Evolutionary conservation across 1,140 invertebrate genomes (phyloP).

Genomic region (Leptonema lineaticorne): DNA sequence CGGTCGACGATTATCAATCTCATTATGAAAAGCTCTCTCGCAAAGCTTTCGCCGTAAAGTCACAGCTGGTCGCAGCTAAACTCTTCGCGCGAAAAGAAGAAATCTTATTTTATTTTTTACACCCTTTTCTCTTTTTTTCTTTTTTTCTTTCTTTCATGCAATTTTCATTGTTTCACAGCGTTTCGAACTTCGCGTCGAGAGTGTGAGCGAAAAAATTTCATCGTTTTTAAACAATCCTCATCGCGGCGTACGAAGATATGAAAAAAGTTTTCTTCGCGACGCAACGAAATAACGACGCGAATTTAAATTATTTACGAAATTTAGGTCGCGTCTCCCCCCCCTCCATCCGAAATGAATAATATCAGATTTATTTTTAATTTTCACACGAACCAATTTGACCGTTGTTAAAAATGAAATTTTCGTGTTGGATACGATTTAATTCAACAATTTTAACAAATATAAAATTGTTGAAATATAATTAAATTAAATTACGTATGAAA

Average conservation of each 20-base stretch:
- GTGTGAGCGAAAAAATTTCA: background rate
- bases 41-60: conserved; percentile 6
- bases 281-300: background rate
- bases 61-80: conserved; percentile 11
- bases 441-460: no score
- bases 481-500: no score
- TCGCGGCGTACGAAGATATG: background rate
- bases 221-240: conserved; percentile 18
- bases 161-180: conserved; percentile 16
- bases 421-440: no score
- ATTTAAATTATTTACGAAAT: conserved; percentile 3
- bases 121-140: no score
- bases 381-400: no score
- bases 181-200: background rate
- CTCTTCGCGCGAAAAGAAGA: background rate
- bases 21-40: conserved; percentile 10
- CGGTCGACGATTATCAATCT: conserved; percentile 14
- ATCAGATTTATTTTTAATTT: no score
- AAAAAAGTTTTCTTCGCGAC: conserved; percentile 3
- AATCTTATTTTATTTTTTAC: conserved; percentile 14
- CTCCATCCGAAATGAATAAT: no score
- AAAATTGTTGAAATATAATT: no score
- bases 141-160: background rate
- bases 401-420: no score
- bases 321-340: no score